These are phyloP conservation scores for Theonella swinhoei DNA, from an alignment of 37 sponge, comb jelly and placozoan species.

Conservation along the genomic window DNA sequence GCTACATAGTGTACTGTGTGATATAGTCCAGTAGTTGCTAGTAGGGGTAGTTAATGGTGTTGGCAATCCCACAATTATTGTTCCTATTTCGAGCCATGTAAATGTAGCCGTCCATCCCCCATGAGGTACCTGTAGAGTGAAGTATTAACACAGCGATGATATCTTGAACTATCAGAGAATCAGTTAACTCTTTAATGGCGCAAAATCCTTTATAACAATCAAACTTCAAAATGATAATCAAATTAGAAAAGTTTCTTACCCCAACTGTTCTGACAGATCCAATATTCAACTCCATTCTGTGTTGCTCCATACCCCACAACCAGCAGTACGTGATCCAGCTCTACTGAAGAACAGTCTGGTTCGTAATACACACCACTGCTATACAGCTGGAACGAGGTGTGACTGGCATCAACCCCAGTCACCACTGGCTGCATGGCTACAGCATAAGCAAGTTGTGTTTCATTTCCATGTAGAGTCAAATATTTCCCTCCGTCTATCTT, in stretches of 20 bases:
- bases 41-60: conserved; percentile 65
- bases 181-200: too few relatives aligned
- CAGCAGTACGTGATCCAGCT: conserved; percentile 62
- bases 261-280: conserved; percentile 72
- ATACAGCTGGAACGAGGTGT: conserved; percentile 51
- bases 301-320: conserved; percentile 69
- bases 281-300: conserved; percentile 58
- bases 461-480: conserved; percentile 41
- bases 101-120: conserved; percentile 85
- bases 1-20: too few relatives aligned
- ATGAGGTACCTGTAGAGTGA: conserved; percentile 33
- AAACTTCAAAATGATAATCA: too few relatives aligned
- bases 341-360: conserved; percentile 27
- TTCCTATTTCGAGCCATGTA: conserved; percentile 51
- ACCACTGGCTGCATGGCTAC: conserved; percentile 61
- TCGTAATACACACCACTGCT: conserved; percentile 59
- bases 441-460: conserved; percentile 45
- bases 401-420: conserved; percentile 52
- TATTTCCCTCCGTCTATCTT: conserved; percentile 26
- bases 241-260: too few relatives aligned
- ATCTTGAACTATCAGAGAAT: too few relatives aligned
- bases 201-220: too few relatives aligned
- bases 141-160: too few relatives aligned
- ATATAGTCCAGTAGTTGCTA: too few relatives aligned
- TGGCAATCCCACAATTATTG: conserved; percentile 84